These are phyloP conservation scores for Sinocyclocheilus anshuiensis DNA, from an alignment of 2,113 vertebrate species.

Conservation along the genomic window DNA sequence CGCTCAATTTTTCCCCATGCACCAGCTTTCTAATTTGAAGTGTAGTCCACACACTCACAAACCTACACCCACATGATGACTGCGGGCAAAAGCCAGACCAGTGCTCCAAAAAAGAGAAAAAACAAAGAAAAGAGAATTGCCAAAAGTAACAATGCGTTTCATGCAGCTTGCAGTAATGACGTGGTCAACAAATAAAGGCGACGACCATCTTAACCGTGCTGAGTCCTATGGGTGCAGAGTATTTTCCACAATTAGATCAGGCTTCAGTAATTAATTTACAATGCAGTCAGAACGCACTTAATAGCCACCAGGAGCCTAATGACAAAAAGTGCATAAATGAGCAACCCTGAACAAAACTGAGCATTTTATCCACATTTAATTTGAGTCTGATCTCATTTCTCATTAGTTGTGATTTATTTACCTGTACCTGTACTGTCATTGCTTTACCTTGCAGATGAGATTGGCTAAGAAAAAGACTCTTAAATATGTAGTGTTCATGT, in stretches of 20 bases:
- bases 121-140: constrained; percentile 25
- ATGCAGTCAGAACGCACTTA: constrained; percentile 42
- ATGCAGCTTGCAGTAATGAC: constrained; percentile 34
- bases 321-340: constrained; percentile 30
- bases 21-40: constrained; percentile 62
- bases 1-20: constrained; percentile 61
- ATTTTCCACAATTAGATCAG: constrained; percentile 44
- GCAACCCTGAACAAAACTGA: not conserved
- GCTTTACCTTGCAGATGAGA: constrained; percentile 2
- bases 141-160: not conserved
- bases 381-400: constrained; percentile 32
- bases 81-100: constrained; percentile 37
- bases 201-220: constrained; percentile 47
- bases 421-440: not conserved
- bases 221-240: constrained; percentile 45
- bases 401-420: constrained; percentile 8
- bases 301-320: constrained; percentile 24
- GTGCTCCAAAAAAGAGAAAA: not conserved
- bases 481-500: not conserved
- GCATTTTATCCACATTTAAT: constrained; percentile 5
- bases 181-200: constrained; percentile 43
- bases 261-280: constrained; percentile 53
- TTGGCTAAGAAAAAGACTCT: not conserved
- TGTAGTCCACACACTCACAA: constrained; percentile 56
- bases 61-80: constrained; percentile 43